phyloP scores from a whole-genome alignment of 2,113 vertebrate genomes.

The Saccopteryx bilineata region DNA sequence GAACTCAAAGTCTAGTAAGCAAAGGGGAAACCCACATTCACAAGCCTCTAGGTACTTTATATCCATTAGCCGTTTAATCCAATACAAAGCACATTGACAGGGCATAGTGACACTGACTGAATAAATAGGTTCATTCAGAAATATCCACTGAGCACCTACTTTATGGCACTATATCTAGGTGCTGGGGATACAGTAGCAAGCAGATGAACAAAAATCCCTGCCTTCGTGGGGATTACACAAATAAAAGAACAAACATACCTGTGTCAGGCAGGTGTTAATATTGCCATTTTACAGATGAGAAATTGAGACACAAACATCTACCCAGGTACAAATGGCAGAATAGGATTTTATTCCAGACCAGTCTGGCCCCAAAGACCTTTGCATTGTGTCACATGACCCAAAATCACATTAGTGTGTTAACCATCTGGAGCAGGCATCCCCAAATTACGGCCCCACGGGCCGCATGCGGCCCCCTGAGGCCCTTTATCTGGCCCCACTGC shows the following conservation, averaged over 20 bases:
- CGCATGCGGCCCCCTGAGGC: too few relatives aligned
- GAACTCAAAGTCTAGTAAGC: not conserved
- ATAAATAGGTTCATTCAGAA: slow-evolving; percentile 10
- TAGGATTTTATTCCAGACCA: not conserved
- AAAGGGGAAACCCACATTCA: not conserved
- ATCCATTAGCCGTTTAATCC: not conserved
- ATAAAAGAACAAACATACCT: not conserved
- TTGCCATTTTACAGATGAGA: not conserved
- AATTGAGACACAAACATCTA: not conserved
- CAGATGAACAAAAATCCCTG: not conserved
- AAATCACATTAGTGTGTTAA: not conserved
- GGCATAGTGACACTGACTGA: not conserved
- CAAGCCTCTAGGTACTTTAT: not conserved
- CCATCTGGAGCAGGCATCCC: not conserved
- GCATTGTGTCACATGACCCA: not conserved
- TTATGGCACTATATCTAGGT: not conserved
- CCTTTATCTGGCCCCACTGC: too few relatives aligned
- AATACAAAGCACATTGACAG: not conserved
- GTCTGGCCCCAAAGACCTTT: not conserved
- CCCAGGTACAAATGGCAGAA: not conserved
- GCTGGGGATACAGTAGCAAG: not conserved
- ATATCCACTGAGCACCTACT: not conserved
- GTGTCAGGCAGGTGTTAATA: not conserved
- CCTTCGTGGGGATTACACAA: not conserved
- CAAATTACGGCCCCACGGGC: too few relatives aligned